Conservation (phyloP, 2,113 vertebrate species). For the Cacatua alba region DNA sequence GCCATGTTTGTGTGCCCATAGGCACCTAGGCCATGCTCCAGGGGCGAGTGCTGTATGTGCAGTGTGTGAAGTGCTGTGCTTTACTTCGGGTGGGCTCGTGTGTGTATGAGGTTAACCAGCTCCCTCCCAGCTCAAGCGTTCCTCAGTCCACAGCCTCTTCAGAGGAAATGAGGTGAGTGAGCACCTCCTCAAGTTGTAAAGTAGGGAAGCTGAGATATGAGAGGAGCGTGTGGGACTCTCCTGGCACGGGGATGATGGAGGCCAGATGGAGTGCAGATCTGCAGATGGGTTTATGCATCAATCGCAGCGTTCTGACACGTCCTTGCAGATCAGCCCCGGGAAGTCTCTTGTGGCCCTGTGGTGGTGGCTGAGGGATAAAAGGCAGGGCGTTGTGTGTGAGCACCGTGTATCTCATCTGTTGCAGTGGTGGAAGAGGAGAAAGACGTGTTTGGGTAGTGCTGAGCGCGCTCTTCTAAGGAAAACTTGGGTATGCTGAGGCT, state of each 20-base stretch:
- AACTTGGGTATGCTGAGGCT: background rate
- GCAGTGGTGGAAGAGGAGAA: background rate
- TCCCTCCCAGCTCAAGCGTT: background rate
- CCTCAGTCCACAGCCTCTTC: rapidly evolving
- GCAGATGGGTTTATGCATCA: rapidly evolving
- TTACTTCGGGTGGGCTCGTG: rapidly evolving
- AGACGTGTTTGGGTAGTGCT: background rate
- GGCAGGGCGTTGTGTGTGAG: background rate
- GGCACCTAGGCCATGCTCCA: background rate
- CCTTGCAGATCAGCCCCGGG: rapidly evolving
- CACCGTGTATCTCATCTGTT: rapidly evolving
- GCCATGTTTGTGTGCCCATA: background rate
- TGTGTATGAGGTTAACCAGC: background rate
- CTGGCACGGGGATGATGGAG: background rate
- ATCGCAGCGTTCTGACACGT: rapidly evolving
- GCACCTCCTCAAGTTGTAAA: rapidly evolving
- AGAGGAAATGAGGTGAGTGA: background rate
- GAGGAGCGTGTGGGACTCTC: rapidly evolving
- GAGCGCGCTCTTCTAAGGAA: background rate
- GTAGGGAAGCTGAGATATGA: background rate
- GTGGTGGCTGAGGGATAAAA: background rate
- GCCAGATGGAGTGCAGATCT: background rate
- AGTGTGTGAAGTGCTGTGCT: rapidly evolving
- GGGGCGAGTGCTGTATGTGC: background rate
- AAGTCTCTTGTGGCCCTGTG: rapidly evolving